Evolutionary conservation across 35 echinoderm and acorn worm species (phyloP).

Genomic region (Apostichopus japonicus): DNA sequence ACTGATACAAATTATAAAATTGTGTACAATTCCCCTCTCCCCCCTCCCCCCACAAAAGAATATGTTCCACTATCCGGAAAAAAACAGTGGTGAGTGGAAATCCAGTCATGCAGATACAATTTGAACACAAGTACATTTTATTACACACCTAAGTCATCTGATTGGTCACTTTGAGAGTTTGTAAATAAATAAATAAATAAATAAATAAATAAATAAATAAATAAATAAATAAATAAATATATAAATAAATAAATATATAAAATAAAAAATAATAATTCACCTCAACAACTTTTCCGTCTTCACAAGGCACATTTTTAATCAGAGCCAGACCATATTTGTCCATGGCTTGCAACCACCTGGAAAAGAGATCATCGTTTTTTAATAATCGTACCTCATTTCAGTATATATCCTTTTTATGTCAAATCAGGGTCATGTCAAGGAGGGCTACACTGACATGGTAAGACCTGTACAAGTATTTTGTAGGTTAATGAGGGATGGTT

Average conservation of each 20-base stretch:
- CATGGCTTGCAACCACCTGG: constrained; percentile 48
- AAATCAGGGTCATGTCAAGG: neutral
- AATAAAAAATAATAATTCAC: neutral
- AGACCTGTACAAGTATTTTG: neutral
- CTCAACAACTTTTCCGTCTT: constrained; percentile 42
- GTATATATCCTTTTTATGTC: neutral
- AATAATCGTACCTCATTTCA: neutral
- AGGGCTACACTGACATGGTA: neutral
- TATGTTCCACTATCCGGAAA: too few relatives aligned
- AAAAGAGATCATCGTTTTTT: neutral
- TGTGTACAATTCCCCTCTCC: too few relatives aligned
- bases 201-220: too few relatives aligned
- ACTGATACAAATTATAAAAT: too few relatives aligned
- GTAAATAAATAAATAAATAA: too few relatives aligned
- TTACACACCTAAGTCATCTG: too few relatives aligned
- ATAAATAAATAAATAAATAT: neutral
- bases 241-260: neutral
- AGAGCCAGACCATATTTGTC: constrained; percentile 35
- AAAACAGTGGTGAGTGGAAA: too few relatives aligned
- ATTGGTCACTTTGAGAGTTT: too few relatives aligned
- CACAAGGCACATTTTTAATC: constrained; percentile 46
- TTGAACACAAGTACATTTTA: too few relatives aligned
- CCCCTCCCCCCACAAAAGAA: too few relatives aligned
- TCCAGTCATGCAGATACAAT: too few relatives aligned
- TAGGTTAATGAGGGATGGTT: too few relatives aligned